These are phyloP conservation scores for Ptychobarbus kaznakovi DNA, from an alignment of 2,797 vertebrate species.

Conservation along the genomic window DNA sequence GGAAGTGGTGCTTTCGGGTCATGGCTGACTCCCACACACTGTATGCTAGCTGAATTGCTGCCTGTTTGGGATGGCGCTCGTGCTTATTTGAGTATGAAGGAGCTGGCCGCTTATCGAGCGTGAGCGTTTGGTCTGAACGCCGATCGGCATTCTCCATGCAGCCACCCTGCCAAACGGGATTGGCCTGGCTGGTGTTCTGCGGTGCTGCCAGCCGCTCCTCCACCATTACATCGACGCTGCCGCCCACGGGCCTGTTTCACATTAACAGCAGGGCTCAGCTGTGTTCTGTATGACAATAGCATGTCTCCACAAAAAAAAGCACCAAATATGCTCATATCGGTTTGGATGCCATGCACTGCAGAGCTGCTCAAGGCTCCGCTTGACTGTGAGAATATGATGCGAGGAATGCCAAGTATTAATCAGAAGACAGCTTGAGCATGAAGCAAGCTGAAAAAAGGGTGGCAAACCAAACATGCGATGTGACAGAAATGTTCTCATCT, in stretches of 20 bases:
- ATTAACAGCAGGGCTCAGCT: constrained; percentile 49
- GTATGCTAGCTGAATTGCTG: constrained; percentile 71
- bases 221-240: constrained; percentile 14
- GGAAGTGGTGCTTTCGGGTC: constrained; percentile 66
- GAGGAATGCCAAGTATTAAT: constrained; percentile 46
- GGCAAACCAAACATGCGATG: constrained; percentile 23
- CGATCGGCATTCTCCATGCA: constrained; percentile 33
- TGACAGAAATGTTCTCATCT: constrained; percentile 8
- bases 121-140: constrained; percentile 27
- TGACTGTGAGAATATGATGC: constrained; percentile 27
- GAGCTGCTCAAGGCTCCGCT: constrained; percentile 30
- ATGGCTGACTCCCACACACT: constrained; percentile 73
- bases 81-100: constrained; percentile 52
- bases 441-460: constrained; percentile 45
- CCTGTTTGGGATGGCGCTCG: constrained; percentile 48
- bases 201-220: constrained; percentile 35
- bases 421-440: constrained; percentile 50
- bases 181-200: constrained; percentile 48
- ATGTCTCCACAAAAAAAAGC: neutral
- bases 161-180: constrained; percentile 54
- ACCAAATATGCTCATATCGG: constrained; percentile 35
- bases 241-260: constrained; percentile 33
- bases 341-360: constrained; percentile 43
- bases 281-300: constrained; percentile 36
- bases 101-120: constrained; percentile 44